Evolutionary conservation across 2,113 vertebrate species (phyloP), one percentile per base, ranked within the genome.

Genomic region (Corythornis madagascariensis): DNA sequence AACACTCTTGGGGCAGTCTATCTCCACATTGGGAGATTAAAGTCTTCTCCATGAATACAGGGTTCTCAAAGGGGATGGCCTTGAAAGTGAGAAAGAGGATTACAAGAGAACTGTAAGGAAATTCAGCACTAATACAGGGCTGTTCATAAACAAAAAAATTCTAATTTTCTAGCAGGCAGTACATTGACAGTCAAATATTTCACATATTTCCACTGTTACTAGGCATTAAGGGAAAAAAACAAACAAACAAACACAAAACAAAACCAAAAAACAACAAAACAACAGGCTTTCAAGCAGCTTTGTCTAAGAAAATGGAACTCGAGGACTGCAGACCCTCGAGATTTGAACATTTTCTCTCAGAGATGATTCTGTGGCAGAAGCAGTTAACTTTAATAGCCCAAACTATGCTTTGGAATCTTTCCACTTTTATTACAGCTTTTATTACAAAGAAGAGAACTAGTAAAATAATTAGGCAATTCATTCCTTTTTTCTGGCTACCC

Each of bases 381-480:
- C 87, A 89, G 82, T 89, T 92, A 89, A 86, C 43, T 83, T 83
- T 92, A 72, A 91, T 91, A 86, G 83, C 35, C 55, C 40, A 43
- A 90, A 85, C 28, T 45, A 76, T 14, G 40, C 52, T 93, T 94
- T 50, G 71, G 60, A 88, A 71, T 92, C 69, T 83, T 88, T 94
- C 52, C 53, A 66, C 42, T 71, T 91, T 91, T 90, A 91, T 88
- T 83, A 61, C 25, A 35, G 67, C 69, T 86, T 88, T 83, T 91
- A 95, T 86, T 92, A 80, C 69, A 89, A 92, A 74, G 61, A 89
- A 48, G 38, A 87, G 69, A 92, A 70, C 70, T 76, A 92, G 60
- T 82, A 91, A 90, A 94, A 96, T 90, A 91, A 94, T 93, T 83
- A 92, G 87, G 57, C 69, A 89, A 94, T 89, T 80, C 60, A 83